These are phyloP conservation scores for Meriones psammophilus DNA, from an alignment of 2,797 vertebrate species.

Conservation along the genomic window DNA sequence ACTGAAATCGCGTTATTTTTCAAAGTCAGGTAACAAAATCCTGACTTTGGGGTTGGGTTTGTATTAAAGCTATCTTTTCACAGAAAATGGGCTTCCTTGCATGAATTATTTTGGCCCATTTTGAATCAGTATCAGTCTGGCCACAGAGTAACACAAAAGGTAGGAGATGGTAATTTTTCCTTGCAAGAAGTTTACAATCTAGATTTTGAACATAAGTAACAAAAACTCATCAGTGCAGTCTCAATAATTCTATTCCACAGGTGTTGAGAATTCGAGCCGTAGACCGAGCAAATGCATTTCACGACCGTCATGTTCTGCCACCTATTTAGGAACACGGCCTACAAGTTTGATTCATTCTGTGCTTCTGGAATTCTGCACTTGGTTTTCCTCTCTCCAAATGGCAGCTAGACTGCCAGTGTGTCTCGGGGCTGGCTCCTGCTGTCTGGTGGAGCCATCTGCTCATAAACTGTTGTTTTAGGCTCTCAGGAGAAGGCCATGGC, in stretches of 20 bases:
- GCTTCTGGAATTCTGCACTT: constrained; percentile 32
- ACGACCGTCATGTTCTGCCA: neutral
- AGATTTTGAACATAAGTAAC: neutral
- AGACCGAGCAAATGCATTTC: neutral
- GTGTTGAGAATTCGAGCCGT: neutral
- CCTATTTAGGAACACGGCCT: neutral
- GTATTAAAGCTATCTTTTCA: neutral
- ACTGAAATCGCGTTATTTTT: constrained; percentile 16
- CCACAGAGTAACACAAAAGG: neutral
- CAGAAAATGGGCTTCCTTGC: constrained; percentile 8
- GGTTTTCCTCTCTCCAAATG: neutral
- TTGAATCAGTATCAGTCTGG: neutral
- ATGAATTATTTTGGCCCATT: neutral
- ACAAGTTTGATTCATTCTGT: neutral
- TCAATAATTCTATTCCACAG: neutral
- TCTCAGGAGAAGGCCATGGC: constrained; percentile 46
- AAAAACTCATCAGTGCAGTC: neutral
- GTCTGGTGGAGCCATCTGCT: constrained; percentile 68
- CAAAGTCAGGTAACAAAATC: constrained; percentile 22
- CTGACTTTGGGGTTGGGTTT: constrained; percentile 14
- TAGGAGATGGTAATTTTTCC: neutral
- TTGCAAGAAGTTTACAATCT: constrained; percentile 6
- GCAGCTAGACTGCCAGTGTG: neutral
- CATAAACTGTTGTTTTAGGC: constrained; percentile 65
- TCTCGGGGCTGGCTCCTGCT: neutral